phyloP scores from a whole-genome alignment of 2,888 invertebrate genomes.

The Oligia strigilis region DNA sequence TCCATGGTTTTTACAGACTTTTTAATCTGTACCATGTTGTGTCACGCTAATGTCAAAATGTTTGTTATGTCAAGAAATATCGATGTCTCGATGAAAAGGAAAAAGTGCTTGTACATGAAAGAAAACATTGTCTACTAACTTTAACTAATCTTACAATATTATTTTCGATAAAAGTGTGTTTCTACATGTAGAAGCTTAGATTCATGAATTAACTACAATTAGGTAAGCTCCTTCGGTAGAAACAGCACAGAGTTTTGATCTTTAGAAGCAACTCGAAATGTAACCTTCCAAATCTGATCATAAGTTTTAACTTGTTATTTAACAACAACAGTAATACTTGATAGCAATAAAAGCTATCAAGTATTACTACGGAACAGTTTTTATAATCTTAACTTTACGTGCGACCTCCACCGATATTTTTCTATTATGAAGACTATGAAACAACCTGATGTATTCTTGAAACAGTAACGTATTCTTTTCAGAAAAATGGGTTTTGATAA shows the following conservation, averaged over 20 bases:
- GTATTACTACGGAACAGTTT: not conserved
- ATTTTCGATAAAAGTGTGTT: not conserved
- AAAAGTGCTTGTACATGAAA: constrained; percentile 38
- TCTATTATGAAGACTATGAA: not conserved
- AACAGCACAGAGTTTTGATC: not conserved
- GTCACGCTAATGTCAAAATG: constrained; percentile 37
- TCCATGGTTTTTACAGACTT: not conserved
- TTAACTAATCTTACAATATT: constrained; percentile 14
- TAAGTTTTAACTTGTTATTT: constrained; percentile 1
- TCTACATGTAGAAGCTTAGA: constrained; percentile 17
- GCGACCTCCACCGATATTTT: not conserved
- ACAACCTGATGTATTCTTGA: not conserved
- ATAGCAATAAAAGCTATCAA: no score
- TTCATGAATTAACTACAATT: constrained; percentile 9
- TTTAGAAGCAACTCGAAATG: constrained; percentile 3
- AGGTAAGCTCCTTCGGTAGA: constrained; percentile 6
- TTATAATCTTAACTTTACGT: not conserved
- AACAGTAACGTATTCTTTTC: not conserved
- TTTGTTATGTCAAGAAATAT: constrained; percentile 48
- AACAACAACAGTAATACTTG: no score
- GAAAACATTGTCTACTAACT: constrained; percentile 47
- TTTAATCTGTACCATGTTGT: constrained; percentile 11
- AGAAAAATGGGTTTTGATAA: constrained; percentile 66
- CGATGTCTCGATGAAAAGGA: constrained; percentile 27
- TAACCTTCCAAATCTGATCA: constrained; percentile 41